phyloP scores from a whole-genome alignment of 2,888 invertebrate genomes.

The Mythimna lalbum region DNA sequence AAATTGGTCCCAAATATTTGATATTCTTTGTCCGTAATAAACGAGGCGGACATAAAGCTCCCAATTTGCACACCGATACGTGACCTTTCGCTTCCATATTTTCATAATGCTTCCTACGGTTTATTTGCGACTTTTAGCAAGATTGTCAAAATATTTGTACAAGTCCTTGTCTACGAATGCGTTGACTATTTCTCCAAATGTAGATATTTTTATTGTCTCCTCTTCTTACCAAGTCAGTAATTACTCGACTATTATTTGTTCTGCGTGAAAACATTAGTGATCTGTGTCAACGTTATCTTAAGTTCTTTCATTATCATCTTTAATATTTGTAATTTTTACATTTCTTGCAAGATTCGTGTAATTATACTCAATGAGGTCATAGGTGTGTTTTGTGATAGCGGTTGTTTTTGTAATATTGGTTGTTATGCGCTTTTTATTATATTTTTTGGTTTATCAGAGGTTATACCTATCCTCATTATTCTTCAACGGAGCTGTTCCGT shows the following conservation, averaged over 20 bases:
- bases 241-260: slow-evolving; percentile 17
- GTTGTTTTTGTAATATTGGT: slow-evolving; percentile 34
- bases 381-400: slow-evolving; percentile 44
- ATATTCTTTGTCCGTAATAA: background rate
- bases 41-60: background rate
- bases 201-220: no score
- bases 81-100: background rate
- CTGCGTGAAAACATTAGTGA: slow-evolving; percentile 23
- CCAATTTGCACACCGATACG: background rate
- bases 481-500: background rate
- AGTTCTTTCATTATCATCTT: slow-evolving; percentile 21
- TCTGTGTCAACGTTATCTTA: slow-evolving; percentile 22
- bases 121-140: no score
- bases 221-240: slow-evolving; percentile 11
- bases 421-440: slow-evolving; percentile 19
- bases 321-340: slow-evolving; percentile 24
- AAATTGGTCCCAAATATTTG: no score
- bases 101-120: background rate
- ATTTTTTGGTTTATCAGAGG: slow-evolving; percentile 1
- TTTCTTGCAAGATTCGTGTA: slow-evolving; percentile 45
- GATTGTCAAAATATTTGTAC: no score
- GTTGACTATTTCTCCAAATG: no score
- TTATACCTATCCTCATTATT: background rate
- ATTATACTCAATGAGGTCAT: slow-evolving; percentile 61
- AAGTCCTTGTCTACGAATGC: no score